A percentile compares a stretch with the other conserved stretches of the same genome.
These are phyloP conservation scores for Eupeodes latifasciatus DNA, from an alignment of 2,888 invertebrate genomes.

Conservation along the genomic window DNA sequence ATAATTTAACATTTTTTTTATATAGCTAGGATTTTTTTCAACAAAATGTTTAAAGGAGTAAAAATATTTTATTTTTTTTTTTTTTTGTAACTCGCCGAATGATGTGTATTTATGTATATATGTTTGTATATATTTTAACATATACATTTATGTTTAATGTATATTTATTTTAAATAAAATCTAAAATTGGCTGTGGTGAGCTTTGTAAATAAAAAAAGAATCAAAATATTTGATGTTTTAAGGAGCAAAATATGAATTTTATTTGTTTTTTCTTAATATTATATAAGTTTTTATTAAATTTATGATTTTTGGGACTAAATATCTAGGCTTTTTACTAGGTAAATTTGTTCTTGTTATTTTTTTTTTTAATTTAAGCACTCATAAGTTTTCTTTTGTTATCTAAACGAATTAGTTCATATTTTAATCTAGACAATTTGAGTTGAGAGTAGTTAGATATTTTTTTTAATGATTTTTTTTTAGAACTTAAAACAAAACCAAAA, in stretches of 20 bases:
- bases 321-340: background rate
- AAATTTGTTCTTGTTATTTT: background rate
- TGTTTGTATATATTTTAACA: background rate
- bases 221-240: background rate
- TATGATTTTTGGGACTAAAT: background rate
- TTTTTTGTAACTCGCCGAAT: slow-evolving; percentile 23
- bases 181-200: slow-evolving; percentile 70
- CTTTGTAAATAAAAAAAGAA: slow-evolving; percentile 42
- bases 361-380: background rate
- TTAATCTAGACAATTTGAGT: background rate
- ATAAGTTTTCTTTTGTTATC: background rate
- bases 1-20: background rate
- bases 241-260: background rate
- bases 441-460: background rate
- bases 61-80: slow-evolving; percentile 34
- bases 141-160: slow-evolving; percentile 6
- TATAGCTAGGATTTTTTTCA: slow-evolving; percentile 9
- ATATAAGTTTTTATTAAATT: background rate
- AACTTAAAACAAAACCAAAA: slow-evolving; percentile 23
- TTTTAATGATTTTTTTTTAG: background rate
- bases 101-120: slow-evolving; percentile 9
- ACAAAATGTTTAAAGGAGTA: slow-evolving; percentile 12
- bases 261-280: background rate
- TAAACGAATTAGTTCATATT: background rate
- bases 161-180: slow-evolving; percentile 47